Evolutionary conservation across 2,797 vertebrate species (phyloP), one percentile per base, ranked within the genome.

Genomic region (Cuculus canorus): DNA sequence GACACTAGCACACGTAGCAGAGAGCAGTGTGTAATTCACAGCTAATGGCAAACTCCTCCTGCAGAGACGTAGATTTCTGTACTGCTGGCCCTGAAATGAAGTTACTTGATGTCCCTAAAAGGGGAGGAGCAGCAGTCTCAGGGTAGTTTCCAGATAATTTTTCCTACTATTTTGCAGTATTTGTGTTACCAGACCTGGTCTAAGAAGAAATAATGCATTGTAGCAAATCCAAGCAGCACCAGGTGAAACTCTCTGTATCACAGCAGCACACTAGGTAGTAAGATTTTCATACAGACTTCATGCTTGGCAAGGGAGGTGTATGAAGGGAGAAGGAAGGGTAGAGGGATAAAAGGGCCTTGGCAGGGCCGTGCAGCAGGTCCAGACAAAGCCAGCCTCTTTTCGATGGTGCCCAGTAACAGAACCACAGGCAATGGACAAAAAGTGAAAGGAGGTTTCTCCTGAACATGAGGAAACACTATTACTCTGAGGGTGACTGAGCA

Each of bases 1-100:
- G 69, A 64, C 13, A 9, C 33, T 65, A 96, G 82, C 66, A 72
- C 82, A 85, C 86, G 88, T 73, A 95, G 90, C 53, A 96, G 84
- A 92, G 88, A 78, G 70, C 66, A 84, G 19, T 33, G 25, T 13
- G 15, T 59, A 82, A 95, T 77, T 87, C 56, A 53, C 88, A 92
- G 81, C 71, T 76, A 64, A 81, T 2, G 16, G 75, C 72, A 89
- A 93, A 70, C 50, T 85, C 45, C 18, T 35, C 30, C 64, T 75
- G 48, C 57, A 94, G 63, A 94, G 41, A 83, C 43, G 63, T 17
- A 70, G 87, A 90, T 89, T 90, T 91, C 82, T 47, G 33, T 63
- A 47, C 56, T 11, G 22, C 84, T 82, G 90, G 50, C 73, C 41
- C 15, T 52, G 32, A 88, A 81, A 37, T 0, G 0, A 39, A 96